Evolutionary conservation across 2,888 invertebrate genomes (phyloP).

Genomic region (Asteroscopus sphinx): DNA sequence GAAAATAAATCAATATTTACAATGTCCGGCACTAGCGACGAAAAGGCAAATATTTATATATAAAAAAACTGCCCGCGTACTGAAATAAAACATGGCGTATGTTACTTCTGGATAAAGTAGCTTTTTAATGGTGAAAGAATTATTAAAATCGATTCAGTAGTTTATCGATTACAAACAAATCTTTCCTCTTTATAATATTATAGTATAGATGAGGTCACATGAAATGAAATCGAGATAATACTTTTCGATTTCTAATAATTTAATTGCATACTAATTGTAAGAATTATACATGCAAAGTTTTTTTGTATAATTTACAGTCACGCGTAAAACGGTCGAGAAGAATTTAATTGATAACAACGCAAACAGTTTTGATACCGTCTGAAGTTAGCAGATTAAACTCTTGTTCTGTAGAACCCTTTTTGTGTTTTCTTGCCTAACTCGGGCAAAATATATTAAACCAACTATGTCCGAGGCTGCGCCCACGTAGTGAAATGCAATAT

Average conservation of each 20-base stretch:
- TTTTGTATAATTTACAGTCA: neutral
- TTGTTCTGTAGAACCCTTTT: too few species aligned
- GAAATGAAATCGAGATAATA: conserved; percentile 20
- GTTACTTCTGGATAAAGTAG: too few species aligned
- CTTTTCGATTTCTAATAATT: conserved; percentile 10
- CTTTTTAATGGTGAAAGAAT: too few species aligned
- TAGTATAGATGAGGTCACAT: conserved; percentile 9
- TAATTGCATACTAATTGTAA: neutral
- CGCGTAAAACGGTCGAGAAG: neutral
- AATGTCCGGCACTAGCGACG: conserved; percentile 33
- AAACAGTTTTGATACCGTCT: neutral
- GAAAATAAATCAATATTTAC: conserved; percentile 41
- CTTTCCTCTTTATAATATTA: too few species aligned
- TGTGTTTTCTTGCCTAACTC: too few species aligned
- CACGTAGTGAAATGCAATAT: too few species aligned
- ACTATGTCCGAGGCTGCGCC: too few species aligned
- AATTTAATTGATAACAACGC: neutral
- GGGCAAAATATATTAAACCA: too few species aligned
- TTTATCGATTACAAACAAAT: too few species aligned
- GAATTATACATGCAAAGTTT: conserved; percentile 6
- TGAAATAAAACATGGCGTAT: too few species aligned
- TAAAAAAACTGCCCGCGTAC: too few species aligned
- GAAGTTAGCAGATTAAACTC: neutral
- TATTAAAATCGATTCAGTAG: too few species aligned
- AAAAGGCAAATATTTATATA: conserved; percentile 2